Conservation (phyloP, 2,113 vertebrate genomes). For the Poecilia latipinna region DNA sequence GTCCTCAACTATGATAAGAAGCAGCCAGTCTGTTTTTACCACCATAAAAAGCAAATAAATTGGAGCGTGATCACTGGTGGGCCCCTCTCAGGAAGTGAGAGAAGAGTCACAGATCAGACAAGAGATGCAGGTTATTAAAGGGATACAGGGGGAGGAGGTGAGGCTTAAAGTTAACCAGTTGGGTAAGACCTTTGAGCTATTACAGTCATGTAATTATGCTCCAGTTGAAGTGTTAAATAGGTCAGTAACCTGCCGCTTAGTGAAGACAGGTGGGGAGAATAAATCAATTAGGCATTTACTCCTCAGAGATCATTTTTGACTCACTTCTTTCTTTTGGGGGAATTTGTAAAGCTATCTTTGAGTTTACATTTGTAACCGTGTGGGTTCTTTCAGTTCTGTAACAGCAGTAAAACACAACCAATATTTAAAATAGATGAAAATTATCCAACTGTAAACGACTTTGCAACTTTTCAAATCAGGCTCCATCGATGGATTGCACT, state of each 20-base stretch:
- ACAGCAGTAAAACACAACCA: constrained; percentile 1
- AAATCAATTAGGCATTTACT: constrained; percentile 62
- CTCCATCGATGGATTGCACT: constrained; percentile 43
- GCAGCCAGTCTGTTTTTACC: constrained; percentile 9
- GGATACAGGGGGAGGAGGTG: constrained; percentile 16
- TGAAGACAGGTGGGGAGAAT: constrained; percentile 71
- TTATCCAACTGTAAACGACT: constrained; percentile 41
- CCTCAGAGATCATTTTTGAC: constrained; percentile 23
- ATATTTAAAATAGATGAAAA: constrained; percentile 54
- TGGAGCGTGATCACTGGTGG: constrained; percentile 44
- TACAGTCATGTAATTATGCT: constrained; percentile 66
- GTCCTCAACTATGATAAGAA: constrained; percentile 22
- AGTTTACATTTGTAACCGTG: constrained; percentile 2
- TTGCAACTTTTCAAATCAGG: constrained; percentile 45
- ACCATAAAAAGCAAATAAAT: constrained; percentile 48
- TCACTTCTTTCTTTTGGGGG: constrained; percentile 29
- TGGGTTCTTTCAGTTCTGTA: constrained; percentile 47
- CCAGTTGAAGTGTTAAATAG: constrained; percentile 71
- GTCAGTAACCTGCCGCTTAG: constrained; percentile 64
- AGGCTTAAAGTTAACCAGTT: constrained; percentile 66
- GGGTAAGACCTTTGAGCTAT: constrained; percentile 57
- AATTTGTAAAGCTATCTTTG: constrained; percentile 28
- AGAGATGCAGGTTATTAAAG: constrained; percentile 69
- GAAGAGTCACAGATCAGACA: constrained; percentile 53
- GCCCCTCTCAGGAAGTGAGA: constrained; percentile 61